Percentiles rank a stretch among this genome's conserved stretches.
These are phyloP conservation scores for Brachyalestes nurse DNA, from an alignment of 2,797 vertebrate species.

Conservation along the genomic window DNA sequence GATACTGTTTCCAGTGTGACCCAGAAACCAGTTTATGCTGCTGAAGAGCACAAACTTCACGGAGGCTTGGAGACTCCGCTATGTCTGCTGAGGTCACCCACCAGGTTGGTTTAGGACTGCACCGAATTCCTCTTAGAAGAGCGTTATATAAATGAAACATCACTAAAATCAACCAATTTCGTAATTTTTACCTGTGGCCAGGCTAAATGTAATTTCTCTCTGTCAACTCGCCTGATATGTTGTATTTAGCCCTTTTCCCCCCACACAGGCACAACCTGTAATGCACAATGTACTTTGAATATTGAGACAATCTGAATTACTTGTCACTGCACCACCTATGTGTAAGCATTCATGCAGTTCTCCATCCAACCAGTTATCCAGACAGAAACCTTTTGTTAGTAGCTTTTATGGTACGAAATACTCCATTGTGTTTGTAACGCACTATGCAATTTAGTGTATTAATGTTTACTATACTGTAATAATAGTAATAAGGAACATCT, in stretches of 20 bases:
- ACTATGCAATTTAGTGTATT: neutral
- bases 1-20: neutral
- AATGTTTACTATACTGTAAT: neutral
- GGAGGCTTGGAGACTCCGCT: constrained; percentile 7
- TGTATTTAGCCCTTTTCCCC: neutral
- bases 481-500: constrained; percentile 3
- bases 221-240: neutral
- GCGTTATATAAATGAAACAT: neutral
- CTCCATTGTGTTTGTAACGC: neutral
- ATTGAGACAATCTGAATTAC: neutral
- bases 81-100: constrained; percentile 6
- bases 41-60: constrained; percentile 1
- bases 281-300: neutral
- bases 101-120: constrained; percentile 31
- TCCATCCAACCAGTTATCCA: neutral
- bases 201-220: neutral
- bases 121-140: neutral
- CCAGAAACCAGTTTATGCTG: neutral
- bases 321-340: neutral
- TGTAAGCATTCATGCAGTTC: neutral
- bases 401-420: neutral
- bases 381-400: neutral
- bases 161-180: no score
- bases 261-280: neutral
- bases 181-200: constrained; percentile 7